Evolutionary conservation across 1,140 invertebrate genomes (phyloP).

Genomic region (Dysdera silvatica): DNA sequence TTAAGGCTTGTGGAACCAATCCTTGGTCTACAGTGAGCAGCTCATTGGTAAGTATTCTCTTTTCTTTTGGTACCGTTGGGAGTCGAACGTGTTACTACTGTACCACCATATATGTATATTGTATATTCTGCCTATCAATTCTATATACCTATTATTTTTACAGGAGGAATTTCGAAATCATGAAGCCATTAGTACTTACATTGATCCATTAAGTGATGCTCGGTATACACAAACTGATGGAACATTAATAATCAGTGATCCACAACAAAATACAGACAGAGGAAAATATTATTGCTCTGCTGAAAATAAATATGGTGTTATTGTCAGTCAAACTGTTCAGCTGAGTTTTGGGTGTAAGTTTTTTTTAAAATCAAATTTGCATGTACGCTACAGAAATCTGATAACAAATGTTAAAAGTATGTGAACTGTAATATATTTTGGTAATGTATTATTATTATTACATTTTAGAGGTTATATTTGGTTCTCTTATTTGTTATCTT

Average conservation of each 20-base stretch:
- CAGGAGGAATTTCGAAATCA: conserved; percentile 73
- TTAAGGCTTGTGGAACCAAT: too few relatives aligned
- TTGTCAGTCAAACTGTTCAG: conserved; percentile 77
- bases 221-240: conserved; percentile 84
- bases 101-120: too few relatives aligned
- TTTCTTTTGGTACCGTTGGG: background rate
- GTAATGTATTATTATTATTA: too few relatives aligned
- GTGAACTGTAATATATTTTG: too few relatives aligned
- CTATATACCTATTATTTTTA: too few relatives aligned
- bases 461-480: too few relatives aligned
- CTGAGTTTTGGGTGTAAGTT: conserved; percentile 70
- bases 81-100: too few relatives aligned
- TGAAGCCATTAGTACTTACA: conserved; percentile 54
- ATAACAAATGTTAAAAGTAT: too few relatives aligned
- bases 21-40: too few relatives aligned
- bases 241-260: conserved; percentile 76
- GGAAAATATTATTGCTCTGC: conserved; percentile 87
- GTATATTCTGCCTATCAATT: too few relatives aligned
- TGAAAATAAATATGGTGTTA: conserved; percentile 75
- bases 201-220: conserved; percentile 64
- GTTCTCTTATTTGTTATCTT: conserved; percentile 1
- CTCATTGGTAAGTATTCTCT: background rate
- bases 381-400: too few relatives aligned
- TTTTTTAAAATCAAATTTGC: background rate
- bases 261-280: conserved; percentile 64